phyloP scores from a whole-genome alignment of 1,140 invertebrate genomes.

The Drosophila murphyi region DNA sequence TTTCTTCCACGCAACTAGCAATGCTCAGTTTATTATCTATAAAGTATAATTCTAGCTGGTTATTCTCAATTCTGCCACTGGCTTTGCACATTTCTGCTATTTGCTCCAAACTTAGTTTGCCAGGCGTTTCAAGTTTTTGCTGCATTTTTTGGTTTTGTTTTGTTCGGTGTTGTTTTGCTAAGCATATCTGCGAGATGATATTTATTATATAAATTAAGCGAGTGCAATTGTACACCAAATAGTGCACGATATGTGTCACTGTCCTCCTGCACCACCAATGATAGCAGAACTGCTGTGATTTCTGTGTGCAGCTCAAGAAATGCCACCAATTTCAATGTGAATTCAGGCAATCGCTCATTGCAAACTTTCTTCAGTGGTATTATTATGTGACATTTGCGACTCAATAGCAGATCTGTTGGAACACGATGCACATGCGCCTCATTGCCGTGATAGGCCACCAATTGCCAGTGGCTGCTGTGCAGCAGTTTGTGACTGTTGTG shows the following conservation, averaged over 20 bases:
- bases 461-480: conserved; percentile 52
- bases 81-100: conserved; percentile 42
- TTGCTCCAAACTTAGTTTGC: conserved; percentile 3
- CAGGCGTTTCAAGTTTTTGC: conserved; percentile 32
- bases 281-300: conserved; percentile 50
- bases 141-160: not conserved
- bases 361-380: conserved; percentile 43
- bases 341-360: conserved; percentile 40
- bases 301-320: conserved; percentile 52
- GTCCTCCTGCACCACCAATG: conserved; percentile 33
- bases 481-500: conserved; percentile 19
- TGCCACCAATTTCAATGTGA: conserved; percentile 45
- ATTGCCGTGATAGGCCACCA: conserved; percentile 40
- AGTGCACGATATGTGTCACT: conserved; percentile 39
- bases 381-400: conserved; percentile 38
- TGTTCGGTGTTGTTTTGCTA: not conserved
- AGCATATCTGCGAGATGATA: not conserved
- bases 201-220: conserved; percentile 17
- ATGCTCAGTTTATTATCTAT: conserved; percentile 39
- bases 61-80: not conserved
- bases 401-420: conserved; percentile 46
- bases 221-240: conserved; percentile 30
- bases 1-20: not conserved
- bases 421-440: conserved; percentile 36
- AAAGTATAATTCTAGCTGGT: conserved; percentile 43